These are phyloP conservation scores for Formica exsecta DNA, from an alignment of 1,140 invertebrate species.

Conservation along the genomic window DNA sequence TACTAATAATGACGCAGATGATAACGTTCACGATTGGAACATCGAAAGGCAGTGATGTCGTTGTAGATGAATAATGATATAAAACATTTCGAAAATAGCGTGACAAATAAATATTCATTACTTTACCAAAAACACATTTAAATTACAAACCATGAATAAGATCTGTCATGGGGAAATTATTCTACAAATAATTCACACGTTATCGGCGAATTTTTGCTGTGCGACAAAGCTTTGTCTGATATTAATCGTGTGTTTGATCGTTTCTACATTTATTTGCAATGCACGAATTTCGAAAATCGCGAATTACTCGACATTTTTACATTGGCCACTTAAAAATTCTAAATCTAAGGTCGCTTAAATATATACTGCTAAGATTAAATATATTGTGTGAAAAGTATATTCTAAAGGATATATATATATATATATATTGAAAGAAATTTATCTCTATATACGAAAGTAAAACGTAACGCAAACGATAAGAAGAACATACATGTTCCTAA, in stretches of 20 bases:
- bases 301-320: slow-evolving; percentile 69
- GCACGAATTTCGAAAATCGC: slow-evolving; percentile 70
- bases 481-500: neutral
- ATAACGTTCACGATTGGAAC: slow-evolving; percentile 11
- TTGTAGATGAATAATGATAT: slow-evolving; percentile 20
- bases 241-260: slow-evolving; percentile 66
- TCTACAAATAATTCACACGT: slow-evolving; percentile 78
- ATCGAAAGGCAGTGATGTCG: slow-evolving; percentile 18
- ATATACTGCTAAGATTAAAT: slow-evolving; percentile 38
- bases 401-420: no score
- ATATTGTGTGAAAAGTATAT: neutral
- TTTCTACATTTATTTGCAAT: slow-evolving; percentile 75
- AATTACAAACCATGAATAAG: slow-evolving; percentile 76
- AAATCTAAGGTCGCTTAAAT: slow-evolving; percentile 9
- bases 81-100: slow-evolving; percentile 39
- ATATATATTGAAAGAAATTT: neutral
- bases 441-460: neutral
- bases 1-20: neutral
- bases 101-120: slow-evolving; percentile 73
- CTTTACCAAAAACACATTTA: slow-evolving; percentile 53
- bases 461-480: neutral
- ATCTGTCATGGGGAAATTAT: slow-evolving; percentile 78
- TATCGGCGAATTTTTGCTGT: slow-evolving; percentile 76
- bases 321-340: slow-evolving; percentile 20
- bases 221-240: slow-evolving; percentile 74